Conservation (phyloP, 2,888 invertebrate genomes). For the Polia nebulosa region DNA sequence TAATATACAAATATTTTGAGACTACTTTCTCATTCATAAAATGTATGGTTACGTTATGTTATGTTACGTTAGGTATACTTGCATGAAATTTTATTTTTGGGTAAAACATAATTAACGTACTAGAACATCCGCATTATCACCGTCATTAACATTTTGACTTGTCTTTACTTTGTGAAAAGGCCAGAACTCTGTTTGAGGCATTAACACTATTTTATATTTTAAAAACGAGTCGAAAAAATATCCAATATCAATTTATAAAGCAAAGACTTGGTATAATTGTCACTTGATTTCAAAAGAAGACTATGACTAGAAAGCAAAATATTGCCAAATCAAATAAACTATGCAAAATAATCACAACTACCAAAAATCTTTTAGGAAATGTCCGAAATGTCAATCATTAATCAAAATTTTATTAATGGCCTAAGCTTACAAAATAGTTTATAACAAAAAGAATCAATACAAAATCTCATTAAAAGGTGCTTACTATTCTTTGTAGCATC, state of each 20-base stretch:
- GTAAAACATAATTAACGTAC: conserved; percentile 46
- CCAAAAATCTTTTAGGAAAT: conserved; percentile 50
- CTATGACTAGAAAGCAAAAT: conserved; percentile 53
- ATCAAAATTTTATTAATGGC: conserved; percentile 48
- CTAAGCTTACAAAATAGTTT: conserved; percentile 23
- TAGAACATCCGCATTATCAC: conserved; percentile 61
- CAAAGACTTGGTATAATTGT: conserved; percentile 38
- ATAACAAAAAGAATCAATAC: conserved; percentile 31
- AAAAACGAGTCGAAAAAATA: conserved; percentile 29
- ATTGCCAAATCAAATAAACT: conserved; percentile 51
- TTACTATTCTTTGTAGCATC: conserved; percentile 10
- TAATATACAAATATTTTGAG: not conserved
- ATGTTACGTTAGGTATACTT: too few species aligned
- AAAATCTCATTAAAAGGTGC: not conserved
- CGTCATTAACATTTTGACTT: conserved; percentile 53
- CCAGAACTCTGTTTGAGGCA: conserved; percentile 84
- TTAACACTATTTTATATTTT: conserved; percentile 55
- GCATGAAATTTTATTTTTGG: not conserved
- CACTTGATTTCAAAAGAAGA: conserved; percentile 46
- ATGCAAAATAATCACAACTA: conserved; percentile 64
- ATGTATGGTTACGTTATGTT: not conserved
- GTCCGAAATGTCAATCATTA: conserved; percentile 59
- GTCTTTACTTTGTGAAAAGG: conserved; percentile 72
- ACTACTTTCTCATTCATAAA: not conserved
- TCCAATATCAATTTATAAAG: conserved; percentile 48